These are phyloP conservation scores for Mus pahari DNA, from an alignment of 2,113 vertebrate species.

Conservation along the genomic window DNA sequence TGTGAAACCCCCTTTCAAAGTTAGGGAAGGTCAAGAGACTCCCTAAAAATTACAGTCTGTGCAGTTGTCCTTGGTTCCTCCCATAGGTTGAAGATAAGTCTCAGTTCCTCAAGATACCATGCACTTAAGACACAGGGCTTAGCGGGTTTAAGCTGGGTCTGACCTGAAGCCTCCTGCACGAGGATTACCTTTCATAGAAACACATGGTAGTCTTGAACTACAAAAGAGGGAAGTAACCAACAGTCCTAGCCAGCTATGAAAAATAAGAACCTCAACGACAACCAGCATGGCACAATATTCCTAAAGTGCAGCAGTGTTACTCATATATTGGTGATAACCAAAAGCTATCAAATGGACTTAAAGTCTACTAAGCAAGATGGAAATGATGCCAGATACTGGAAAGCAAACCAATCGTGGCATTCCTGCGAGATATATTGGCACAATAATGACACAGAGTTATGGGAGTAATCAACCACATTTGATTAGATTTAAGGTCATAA, in stretches of 20 bases:
- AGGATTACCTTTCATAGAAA: background rate
- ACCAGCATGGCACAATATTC: background rate
- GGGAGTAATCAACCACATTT: background rate
- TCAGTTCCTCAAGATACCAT: background rate
- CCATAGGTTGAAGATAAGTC: background rate
- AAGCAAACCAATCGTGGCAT: background rate
- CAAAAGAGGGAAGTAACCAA: background rate
- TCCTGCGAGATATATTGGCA: background rate
- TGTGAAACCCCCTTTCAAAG: background rate
- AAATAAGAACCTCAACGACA: background rate
- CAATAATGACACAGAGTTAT: background rate
- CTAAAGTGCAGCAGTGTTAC: background rate
- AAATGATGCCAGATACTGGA: background rate
- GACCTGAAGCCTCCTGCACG: background rate
- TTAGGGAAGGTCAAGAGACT: background rate
- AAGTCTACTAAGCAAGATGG: background rate
- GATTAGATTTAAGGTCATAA: background rate
- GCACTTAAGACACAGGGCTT: background rate
- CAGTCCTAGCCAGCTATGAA: background rate
- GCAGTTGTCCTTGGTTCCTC: background rate
- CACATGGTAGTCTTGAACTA: background rate
- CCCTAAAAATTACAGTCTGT: background rate
- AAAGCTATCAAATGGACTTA: background rate
- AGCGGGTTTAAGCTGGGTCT: background rate
- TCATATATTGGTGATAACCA: background rate